These are phyloP conservation scores for Apodemia zela DNA, from an alignment of 2,888 invertebrate species.

Conservation along the genomic window DNA sequence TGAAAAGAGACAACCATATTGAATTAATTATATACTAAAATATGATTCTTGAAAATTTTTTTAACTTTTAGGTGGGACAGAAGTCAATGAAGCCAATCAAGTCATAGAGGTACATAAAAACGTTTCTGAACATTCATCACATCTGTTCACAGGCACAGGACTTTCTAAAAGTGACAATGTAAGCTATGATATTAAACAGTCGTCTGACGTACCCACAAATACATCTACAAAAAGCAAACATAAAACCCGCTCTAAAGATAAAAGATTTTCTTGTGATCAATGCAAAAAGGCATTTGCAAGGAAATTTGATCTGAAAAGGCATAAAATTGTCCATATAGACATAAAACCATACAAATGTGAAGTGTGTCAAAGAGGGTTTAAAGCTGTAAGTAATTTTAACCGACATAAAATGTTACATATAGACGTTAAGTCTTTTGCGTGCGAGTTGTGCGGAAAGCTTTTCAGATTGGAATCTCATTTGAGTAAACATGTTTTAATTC, in stretches of 20 bases:
- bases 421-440: neutral
- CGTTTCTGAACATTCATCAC: too few species aligned
- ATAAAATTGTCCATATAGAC: neutral
- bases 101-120: too few species aligned
- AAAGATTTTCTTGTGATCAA: neutral
- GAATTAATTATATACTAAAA: too few species aligned
- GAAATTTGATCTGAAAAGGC: neutral
- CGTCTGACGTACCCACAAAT: too few species aligned
- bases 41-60: too few species aligned
- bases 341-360: conserved; percentile 17
- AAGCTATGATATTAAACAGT: too few species aligned
- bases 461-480: neutral
- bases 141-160: too few species aligned
- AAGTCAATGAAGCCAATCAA: too few species aligned
- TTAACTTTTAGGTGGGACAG: too few species aligned
- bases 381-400: conserved; percentile 3
- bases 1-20: too few species aligned
- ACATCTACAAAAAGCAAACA: too few species aligned
- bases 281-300: neutral
- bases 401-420: conserved; percentile 1
- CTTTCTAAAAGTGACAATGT: too few species aligned
- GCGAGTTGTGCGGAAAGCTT: conserved; percentile 1
- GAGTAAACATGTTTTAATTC: conserved; percentile 12
- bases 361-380: conserved; percentile 13
- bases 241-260: neutral